A percentile compares a stretch with the other conserved stretches of the same genome.
Conservation (phyloP, 2,113 vertebrate species). For the Dissostichus mawsoni region DNA sequence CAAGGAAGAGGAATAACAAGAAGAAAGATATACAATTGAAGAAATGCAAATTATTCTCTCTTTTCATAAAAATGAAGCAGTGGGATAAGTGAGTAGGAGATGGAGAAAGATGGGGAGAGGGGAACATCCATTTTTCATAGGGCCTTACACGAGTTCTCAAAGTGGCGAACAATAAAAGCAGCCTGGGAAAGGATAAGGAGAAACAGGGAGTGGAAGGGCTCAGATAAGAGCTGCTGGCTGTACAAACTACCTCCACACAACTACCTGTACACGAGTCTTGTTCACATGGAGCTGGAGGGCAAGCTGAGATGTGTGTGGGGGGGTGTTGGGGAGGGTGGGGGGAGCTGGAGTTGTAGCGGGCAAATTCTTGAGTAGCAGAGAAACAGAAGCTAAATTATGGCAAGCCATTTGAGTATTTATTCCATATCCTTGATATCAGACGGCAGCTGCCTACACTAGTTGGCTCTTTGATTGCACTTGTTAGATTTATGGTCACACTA, state of each 20-base stretch:
- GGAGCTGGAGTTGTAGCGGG: no score
- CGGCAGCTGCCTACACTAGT: no score
- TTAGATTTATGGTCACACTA: no score
- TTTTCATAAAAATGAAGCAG: constrained; percentile 45
- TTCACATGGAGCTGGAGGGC: constrained; percentile 50
- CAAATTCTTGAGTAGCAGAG: no score
- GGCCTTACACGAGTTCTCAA: constrained; percentile 52
- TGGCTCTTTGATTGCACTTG: no score
- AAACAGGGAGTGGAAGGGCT: constrained; percentile 38
- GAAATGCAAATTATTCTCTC: constrained; percentile 23
- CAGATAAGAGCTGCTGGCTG: constrained; percentile 4
- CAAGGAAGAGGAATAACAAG: constrained; percentile 11
- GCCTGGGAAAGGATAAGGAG: constrained; percentile 30
- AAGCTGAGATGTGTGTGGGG: constrained; percentile 25
- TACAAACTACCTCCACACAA: background rate
- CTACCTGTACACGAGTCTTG: constrained; percentile 40
- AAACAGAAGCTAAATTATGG: no score
- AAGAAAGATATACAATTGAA: constrained; percentile 9
- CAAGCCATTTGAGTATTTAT: no score
- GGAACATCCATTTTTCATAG: constrained; percentile 65
- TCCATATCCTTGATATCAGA: no score
- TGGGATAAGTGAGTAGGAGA: background rate
- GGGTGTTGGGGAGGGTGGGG: background rate
- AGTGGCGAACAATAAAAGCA: constrained; percentile 50
- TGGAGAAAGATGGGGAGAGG: background rate